Percentiles rank a stretch among this genome's conserved stretches.
These are phyloP conservation scores for Falco punctatus DNA, from an alignment of 2,113 vertebrate genomes.

Conservation along the genomic window DNA sequence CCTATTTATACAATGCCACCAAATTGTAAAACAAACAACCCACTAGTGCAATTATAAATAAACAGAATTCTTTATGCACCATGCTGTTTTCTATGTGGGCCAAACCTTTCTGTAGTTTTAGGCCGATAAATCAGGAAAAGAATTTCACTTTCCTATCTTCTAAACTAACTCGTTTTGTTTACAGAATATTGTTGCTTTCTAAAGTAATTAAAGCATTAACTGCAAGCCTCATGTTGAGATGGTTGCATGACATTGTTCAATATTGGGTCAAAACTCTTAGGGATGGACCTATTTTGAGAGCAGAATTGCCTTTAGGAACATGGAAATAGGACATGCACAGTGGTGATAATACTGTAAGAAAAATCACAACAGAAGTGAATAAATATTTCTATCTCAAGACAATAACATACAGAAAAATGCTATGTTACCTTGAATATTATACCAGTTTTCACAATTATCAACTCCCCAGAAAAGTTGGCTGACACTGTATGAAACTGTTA, in stretches of 20 bases:
- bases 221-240: not conserved
- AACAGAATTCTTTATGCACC: not conserved
- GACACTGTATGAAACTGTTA: not conserved
- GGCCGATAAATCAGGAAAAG: not conserved
- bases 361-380: not conserved
- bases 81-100: not conserved
- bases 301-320: not conserved
- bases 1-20: rapidly evolving
- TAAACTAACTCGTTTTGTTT: not conserved
- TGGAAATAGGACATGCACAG: not conserved
- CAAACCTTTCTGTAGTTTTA: not conserved
- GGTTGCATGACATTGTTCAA: not conserved
- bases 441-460: not conserved
- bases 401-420: not conserved
- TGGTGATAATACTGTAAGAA: not conserved
- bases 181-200: not conserved
- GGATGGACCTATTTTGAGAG: not conserved
- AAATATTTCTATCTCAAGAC: not conserved
- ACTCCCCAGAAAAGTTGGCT: not conserved
- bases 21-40: not conserved
- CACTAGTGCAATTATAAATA: not conserved
- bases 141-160: not conserved
- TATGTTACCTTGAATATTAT: not conserved
- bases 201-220: not conserved
- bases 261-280: not conserved